Base-by-base conservation (phyloP, 2,888 invertebrate species). In the Drosophila yooni region DNA sequence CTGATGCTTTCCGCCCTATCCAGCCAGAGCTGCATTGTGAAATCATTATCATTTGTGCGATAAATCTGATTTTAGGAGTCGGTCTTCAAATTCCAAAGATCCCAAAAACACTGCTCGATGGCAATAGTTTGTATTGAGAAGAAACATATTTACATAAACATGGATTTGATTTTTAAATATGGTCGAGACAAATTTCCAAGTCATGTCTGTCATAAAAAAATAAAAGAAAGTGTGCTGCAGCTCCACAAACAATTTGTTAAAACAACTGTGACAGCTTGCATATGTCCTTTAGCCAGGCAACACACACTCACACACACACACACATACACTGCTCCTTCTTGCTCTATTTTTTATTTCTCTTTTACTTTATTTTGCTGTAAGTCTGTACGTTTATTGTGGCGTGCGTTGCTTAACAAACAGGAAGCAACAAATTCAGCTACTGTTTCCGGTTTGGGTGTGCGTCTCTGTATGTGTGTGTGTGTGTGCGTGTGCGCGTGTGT, bases 221-320 rank as follows among this genome's bases (percentile, higher is more conserved):
- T 6, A 46, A 61, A 58, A 27, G 57, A 63, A 46, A 59, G 64
- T 66, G 51, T 64, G 68, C 51, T 36, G 59, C 40, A 72, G 69
- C 72, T 54, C 56, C 89, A 54, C 74, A 71, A 87, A 88, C 88
- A 88, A 88, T 88, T 88, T 89, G 87, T 89, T 89, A 89, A 88
- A 89, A 83, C 83, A 89, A 89, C 89, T 85, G 85, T 85, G 88
- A 90, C 89, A 89, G 89, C 89, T 88, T 88, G 91, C 82, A 84
- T 84, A 89, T 89, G 89, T 90, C 83, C 81, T 90, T 81, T 80
- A 48, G 76, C 67, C 56, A 73, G 69, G 57, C 59, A 43, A 61
- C 57, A 57, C 40, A 65, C 57, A 67, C 64, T 74, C 60, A 58
- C 54, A 40, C 62, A 68, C 8, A 40, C 21, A 50, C 40, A 11